These are phyloP conservation scores for Pteruthius melanotis DNA, from an alignment of 2,113 vertebrate species.

Conservation along the genomic window DNA sequence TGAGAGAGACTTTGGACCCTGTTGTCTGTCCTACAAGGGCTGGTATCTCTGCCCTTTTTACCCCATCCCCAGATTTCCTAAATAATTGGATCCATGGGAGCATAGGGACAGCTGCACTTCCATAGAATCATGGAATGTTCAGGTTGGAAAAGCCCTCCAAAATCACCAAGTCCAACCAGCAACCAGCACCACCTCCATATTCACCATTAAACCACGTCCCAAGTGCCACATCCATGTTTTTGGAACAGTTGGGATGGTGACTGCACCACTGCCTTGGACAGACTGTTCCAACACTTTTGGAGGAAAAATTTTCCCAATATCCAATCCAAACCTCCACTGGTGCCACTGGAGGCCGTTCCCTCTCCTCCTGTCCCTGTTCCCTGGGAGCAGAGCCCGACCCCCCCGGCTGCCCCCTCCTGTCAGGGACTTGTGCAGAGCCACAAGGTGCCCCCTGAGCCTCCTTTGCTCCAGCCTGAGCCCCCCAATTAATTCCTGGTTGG, in stretches of 20 bases:
- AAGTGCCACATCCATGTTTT: accelerated
- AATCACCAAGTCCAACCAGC: no score
- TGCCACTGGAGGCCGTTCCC: accelerated
- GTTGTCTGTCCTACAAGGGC: neutral
- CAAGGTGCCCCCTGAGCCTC: neutral
- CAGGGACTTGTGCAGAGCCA: neutral
- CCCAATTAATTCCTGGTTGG: neutral
- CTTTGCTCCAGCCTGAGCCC: neutral
- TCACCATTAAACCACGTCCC: accelerated
- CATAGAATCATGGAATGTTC: neutral
- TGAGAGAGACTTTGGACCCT: neutral
- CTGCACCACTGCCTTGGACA: neutral
- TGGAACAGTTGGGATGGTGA: neutral
- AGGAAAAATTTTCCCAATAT: neutral
- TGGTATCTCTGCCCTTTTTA: neutral
- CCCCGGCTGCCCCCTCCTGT: accelerated
- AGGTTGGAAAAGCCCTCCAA: neutral
- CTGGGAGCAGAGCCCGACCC: neutral
- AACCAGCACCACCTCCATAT: accelerated
- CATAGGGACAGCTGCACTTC: accelerated
- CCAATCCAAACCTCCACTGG: neutral
- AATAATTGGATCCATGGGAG: neutral
- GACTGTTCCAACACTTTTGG: no score
- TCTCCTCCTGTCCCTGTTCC: neutral
- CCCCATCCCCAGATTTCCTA: neutral